Evolutionary conservation across 2,113 vertebrate genomes (phyloP), one percentile per base, ranked within the genome.

Genomic region (Vulpes ferrilata): DNA sequence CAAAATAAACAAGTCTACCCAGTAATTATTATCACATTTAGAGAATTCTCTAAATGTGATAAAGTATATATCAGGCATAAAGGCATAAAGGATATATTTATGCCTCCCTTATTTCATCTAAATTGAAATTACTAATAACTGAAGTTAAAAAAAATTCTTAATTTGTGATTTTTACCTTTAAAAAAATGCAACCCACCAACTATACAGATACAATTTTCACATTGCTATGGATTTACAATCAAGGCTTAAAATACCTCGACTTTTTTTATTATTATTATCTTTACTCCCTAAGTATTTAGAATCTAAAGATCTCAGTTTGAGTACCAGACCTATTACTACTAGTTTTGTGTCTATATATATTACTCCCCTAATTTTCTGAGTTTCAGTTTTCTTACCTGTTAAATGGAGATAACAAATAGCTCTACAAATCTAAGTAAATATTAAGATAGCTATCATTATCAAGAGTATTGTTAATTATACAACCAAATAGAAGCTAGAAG

Each of bases 91-190:
- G 1, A n/a, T 30, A 53, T 76, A 90, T 38, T 81, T 83, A 69
- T 32, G 60, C 22, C 23, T 27, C 7, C 10, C 4, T 82, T 90
- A 51, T 80, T 90, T 83, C 51, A 89, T 90, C 30, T 79, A 96
- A 93, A 69, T 59, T n/a, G 35, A 96, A 96, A 78, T 88, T 83
- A 86, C 16, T 69, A 76, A 57, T 65, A 62, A 60, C 3, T 69
- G 22, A 85, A 35, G 17, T 73, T 59, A 27, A 90, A 71, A 82
- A 94, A 94, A 51, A 83, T 64, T 90, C 7, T 30, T 80, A 35
- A 65, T 55, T 57, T 94, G 17, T 15, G 76, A 65, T 64, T 88
- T 88, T 59, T 86, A 5, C 55, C 62, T 57, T 51, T 53, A 19
- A 59, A 93, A 85, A n/a, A 90, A 80, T 16, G 35, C n/a, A 82